These are phyloP conservation scores for Eulemur rubriventer DNA, from an alignment of 2,797 vertebrate genomes.

Conservation along the genomic window DNA sequence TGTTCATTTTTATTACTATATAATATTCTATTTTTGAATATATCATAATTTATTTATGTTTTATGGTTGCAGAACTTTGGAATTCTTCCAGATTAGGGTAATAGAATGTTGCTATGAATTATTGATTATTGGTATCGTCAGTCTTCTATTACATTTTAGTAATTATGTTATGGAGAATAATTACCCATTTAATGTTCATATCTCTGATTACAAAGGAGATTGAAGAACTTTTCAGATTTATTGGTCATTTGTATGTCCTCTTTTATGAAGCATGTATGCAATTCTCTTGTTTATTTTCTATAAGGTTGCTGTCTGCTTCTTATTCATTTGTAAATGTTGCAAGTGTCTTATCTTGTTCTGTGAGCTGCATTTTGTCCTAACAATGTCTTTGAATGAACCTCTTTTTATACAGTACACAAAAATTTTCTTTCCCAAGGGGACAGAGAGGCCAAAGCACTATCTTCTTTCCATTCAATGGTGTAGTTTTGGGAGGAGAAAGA, in stretches of 20 bases:
- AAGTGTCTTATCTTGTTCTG: background rate
- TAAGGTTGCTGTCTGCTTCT: background rate
- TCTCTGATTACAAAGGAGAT: background rate
- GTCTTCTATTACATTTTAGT: background rate
- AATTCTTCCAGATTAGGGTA: background rate
- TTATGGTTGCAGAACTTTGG: background rate
- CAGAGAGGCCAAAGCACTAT: background rate
- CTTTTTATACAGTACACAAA: background rate
- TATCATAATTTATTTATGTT: background rate
- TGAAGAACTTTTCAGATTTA: background rate
- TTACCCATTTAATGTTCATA: background rate
- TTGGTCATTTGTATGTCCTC: background rate
- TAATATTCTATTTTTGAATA: background rate
- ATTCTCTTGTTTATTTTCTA: background rate
- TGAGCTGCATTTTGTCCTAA: background rate
- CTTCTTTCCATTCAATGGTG: background rate
- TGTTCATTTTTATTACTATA: background rate
- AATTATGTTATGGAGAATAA: background rate
- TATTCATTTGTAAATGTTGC: background rate
- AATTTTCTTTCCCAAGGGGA: background rate
- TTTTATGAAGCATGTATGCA: background rate
- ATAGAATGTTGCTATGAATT: background rate
- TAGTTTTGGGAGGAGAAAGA: background rate
- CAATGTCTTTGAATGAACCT: background rate
- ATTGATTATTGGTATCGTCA: background rate